These are phyloP conservation scores for Drosophila macrospina DNA, from an alignment of 2,888 invertebrate genomes.

Conservation along the genomic window DNA sequence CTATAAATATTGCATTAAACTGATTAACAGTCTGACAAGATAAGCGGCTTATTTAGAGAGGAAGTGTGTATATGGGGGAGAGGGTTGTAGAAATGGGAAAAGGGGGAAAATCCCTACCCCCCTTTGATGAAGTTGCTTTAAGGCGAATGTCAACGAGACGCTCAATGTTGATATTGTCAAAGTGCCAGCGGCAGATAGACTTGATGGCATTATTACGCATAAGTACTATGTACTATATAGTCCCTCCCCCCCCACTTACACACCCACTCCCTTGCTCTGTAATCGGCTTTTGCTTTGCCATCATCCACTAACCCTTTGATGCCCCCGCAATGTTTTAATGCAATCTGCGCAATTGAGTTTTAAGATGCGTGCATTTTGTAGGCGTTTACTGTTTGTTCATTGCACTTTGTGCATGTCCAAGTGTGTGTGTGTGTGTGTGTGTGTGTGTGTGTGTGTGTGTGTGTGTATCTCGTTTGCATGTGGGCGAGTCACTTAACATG, in stretches of 20 bases:
- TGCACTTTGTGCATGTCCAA: conserved; percentile 25
- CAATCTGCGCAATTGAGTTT: conserved; percentile 50
- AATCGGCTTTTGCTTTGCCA: no score
- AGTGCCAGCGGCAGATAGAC: conserved; percentile 12
- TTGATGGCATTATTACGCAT: conserved; percentile 12
- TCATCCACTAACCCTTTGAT: conserved; percentile 13
- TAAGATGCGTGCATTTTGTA: conserved; percentile 58
- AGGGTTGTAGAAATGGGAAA: background rate
- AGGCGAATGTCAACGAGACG: conserved; percentile 1
- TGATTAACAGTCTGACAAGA: background rate
- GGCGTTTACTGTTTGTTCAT: conserved; percentile 34
- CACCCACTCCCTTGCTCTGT: no score
- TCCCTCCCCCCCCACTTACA: no score
- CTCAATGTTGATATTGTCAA: conserved; percentile 8
- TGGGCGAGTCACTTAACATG: conserved; percentile 34
- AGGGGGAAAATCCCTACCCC: no score
- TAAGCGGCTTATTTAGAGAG: background rate
- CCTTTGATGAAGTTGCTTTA: background rate
- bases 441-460: background rate
- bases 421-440: background rate
- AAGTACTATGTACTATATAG: no score
- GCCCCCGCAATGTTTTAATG: conserved; percentile 21
- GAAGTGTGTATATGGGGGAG: background rate
- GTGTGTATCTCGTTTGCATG: conserved; percentile 13
- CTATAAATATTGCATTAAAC: background rate